Base-by-base conservation (phyloP, 2,113 vertebrate species). In the Alethe diademata region DNA sequence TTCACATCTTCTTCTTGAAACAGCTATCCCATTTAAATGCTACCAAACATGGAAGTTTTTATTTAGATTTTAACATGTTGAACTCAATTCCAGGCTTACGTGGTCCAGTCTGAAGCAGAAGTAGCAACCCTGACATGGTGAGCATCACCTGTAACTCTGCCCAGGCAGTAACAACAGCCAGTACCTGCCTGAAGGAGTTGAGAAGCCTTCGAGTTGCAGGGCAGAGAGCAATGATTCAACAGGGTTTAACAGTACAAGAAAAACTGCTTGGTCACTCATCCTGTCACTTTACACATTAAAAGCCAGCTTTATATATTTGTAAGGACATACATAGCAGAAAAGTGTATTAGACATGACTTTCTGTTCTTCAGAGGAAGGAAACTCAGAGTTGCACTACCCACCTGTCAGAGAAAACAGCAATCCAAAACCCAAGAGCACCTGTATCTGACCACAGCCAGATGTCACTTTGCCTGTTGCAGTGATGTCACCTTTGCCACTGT, bases 151-250 rank as follows among this genome's bases (percentile, higher is more conserved):
- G 22, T 15, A 81, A 35, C 18, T 25, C 73, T 73, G 69, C 7
- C 10, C 38, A 38, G 78, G 40, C 26, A 66, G 22, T 5, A 40
- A 12, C 31, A 75, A 24, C 38, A 83, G 18, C 19, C 76, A 64
- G 38, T 1, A 22, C 14, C 22, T 15, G 54, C 12, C n/a, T 76
- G 50, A 24, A 43, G 45, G n/a, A 61, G 28, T 11, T 56, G n/a
- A 62, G 35, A 50, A 86, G 12, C 12, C 42, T 65, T 61, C 1
- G 0, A 23, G 50, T 61, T 45, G 25, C 0, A 0, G 36, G 42
- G 9, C 33, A 62, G 53, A 69, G 29, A 43, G 15, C 64, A 95
- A 15, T 3, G 12, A 76, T 48, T 65, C 33, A 82, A 60, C 12
- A 12, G 19, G 10, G 22, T 61, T 86, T 70, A 78, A 84, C 9